Base-by-base conservation (phyloP, 2,888 invertebrate genomes). In the Baccha elongata region DNA sequence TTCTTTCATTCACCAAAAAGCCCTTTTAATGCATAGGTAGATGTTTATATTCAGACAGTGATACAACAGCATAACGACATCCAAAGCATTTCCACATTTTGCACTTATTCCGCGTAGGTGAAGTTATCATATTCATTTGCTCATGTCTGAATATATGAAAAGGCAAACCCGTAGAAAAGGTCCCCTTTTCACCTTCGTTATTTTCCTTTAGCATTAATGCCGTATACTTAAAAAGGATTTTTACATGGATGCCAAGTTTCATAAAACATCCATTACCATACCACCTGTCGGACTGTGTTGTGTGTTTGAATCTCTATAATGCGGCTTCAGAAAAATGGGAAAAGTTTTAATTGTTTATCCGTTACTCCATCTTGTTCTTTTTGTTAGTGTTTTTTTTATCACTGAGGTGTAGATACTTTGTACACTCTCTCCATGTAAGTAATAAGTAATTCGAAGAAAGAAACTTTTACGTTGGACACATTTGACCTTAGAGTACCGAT, bases 391-490 rank as follows among this genome's bases (percentile, higher is more conserved):
- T 15, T 17, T 21, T 8, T 46, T 11, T 21, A 19, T 21, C 11
- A 21, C 21, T 46, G 10, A 21, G 11, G 11, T 46, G n/a, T 21
- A 13, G 21, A 46, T 42, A 42, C 26, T 35, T 11, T 46, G n/a
- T 21, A 13, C n/a, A 46, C 17, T 17, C 26, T 35, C 3, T 35
- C 11, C 60, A 42, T 67, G 60, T 58, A 58, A 23, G 52, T 60
- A 44, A 23, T 35, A 52, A 46, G 62, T 69, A 69, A 69, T 69
- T 53, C 37, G 46, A 23, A 53, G 68, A 40, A n/a, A n/a, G 68
- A 64, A 76, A 76, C 68, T 69, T 76, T 55, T 29, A 23, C 69
- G 46, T 46, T 64, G 53, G 75, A 53, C 75, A n/a, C n/a, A n/a
- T n/a, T n/a, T n/a, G n/a, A n/a, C n/a, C n/a, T n/a, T n/a, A 44